phyloP scores from a whole-genome alignment of 1,140 invertebrate genomes.

The Zaprionus taronus region DNA sequence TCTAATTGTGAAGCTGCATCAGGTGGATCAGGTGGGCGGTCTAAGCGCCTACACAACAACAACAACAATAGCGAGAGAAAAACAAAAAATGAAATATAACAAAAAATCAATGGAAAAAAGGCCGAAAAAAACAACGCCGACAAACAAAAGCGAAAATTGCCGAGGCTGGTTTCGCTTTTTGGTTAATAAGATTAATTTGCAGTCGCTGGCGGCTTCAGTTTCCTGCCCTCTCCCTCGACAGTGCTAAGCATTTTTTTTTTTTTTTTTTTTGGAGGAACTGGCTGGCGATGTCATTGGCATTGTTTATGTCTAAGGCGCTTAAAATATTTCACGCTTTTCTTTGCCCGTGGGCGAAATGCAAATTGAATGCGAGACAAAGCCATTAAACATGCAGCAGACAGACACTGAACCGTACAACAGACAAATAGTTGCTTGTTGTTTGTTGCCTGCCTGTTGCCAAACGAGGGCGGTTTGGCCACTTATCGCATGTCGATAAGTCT shows the following conservation, averaged over 20 bases:
- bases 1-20: slow-evolving; percentile 37
- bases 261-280: slow-evolving; percentile 13
- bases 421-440: slow-evolving; percentile 2
- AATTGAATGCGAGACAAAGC: slow-evolving; percentile 59
- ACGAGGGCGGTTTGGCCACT: background rate
- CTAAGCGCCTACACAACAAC: slow-evolving; percentile 29
- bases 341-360: slow-evolving; percentile 62
- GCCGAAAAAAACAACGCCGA: slow-evolving; percentile 31
- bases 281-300: slow-evolving; percentile 28
- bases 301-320: slow-evolving; percentile 46
- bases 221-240: background rate
- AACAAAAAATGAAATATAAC: background rate
- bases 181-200: slow-evolving; percentile 63
- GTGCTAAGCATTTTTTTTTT: background rate
- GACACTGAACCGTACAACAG: background rate
- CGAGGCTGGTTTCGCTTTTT: slow-evolving; percentile 47
- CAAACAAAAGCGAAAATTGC: slow-evolving; percentile 59
- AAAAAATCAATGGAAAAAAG: slow-evolving; percentile 29
- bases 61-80: background rate
- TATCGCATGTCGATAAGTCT: no score
- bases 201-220: slow-evolving; percentile 45
- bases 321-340: slow-evolving; percentile 61
- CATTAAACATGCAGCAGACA: slow-evolving; percentile 48
- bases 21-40: slow-evolving; percentile 30
- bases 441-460: background rate